Percentiles rank a stretch among this genome's conserved stretches.
These are phyloP conservation scores for Furcula furcula DNA, from an alignment of 2,888 invertebrate genomes.

Conservation along the genomic window DNA sequence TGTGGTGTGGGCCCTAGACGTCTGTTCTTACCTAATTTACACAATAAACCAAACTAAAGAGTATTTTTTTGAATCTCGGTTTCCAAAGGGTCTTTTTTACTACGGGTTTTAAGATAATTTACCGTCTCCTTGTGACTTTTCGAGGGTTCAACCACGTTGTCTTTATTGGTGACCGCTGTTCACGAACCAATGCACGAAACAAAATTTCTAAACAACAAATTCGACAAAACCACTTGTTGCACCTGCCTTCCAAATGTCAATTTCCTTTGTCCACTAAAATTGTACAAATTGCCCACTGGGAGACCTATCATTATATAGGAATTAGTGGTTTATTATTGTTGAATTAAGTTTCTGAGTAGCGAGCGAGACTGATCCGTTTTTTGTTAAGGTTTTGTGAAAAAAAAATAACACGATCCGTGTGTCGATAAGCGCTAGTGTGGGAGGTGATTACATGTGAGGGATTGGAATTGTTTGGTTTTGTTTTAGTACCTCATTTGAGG, in stretches of 20 bases:
- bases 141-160: too few species aligned
- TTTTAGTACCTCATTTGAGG: conserved; percentile 7
- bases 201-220: background rate
- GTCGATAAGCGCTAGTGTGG: conserved; percentile 37
- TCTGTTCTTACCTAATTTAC: too few species aligned
- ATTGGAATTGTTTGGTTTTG: conserved; percentile 1
- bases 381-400: conserved; percentile 32
- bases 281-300: conserved; percentile 2
- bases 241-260: background rate
- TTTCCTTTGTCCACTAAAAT: background rate
- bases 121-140: too few species aligned
- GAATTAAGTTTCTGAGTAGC: conserved; percentile 54
- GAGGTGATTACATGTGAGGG: conserved; percentile 38
- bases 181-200: too few species aligned
- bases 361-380: conserved; percentile 26
- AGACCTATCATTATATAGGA: conserved; percentile 58
- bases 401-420: conserved; percentile 31
- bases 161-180: too few species aligned
- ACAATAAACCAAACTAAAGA: too few species aligned
- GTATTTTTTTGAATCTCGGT: too few species aligned
- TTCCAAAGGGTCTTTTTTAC: too few species aligned
- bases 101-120: too few species aligned
- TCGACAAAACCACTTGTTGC: background rate
- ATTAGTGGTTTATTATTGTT: conserved; percentile 58
- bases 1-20: too few species aligned